A percentile compares a stretch with the other conserved stretches of the same genome.
These are phyloP conservation scores for Plagiodera versicolora DNA, from an alignment of 2,888 invertebrate species.

Conservation along the genomic window DNA sequence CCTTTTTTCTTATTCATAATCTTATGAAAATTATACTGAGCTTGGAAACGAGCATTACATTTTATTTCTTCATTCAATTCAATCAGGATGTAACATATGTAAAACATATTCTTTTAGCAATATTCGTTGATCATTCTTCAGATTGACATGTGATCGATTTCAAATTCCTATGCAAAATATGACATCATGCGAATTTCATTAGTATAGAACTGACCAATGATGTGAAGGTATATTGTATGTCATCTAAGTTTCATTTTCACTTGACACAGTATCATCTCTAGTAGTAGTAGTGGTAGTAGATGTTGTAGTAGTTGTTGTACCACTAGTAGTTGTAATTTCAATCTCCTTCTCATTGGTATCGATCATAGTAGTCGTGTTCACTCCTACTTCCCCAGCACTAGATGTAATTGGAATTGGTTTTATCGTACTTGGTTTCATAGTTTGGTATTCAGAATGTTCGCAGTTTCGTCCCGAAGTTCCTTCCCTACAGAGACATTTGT, in stretches of 20 bases:
- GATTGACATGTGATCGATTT: too few species aligned
- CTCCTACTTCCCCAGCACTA: conserved; percentile 1
- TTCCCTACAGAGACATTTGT: conserved; percentile 73
- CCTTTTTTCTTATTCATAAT: too few species aligned
- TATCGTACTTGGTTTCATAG: conserved; percentile 20
- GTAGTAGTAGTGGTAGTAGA: background rate
- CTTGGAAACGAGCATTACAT: too few species aligned
- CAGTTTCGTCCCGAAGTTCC: conserved; percentile 78
- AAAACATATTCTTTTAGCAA: too few species aligned
- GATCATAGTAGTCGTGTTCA: conserved; percentile 2
- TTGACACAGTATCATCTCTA: background rate
- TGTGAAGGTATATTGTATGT: too few species aligned
- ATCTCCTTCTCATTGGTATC: conserved; percentile 2
- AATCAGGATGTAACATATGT: too few species aligned
- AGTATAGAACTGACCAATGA: too few species aligned
- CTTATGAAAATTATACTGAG: too few species aligned
- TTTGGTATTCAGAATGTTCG: conserved; percentile 59
- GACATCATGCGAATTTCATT: background rate
- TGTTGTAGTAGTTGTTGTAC: background rate
- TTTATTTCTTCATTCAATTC: too few species aligned
- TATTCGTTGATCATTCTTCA: too few species aligned
- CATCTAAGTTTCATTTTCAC: conserved; percentile 13
- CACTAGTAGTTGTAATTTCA: background rate
- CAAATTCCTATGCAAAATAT: too few species aligned
- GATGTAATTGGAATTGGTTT: background rate